Conservation (phyloP, 2,888 invertebrate genomes). For the Dryadula phaetusa region DNA sequence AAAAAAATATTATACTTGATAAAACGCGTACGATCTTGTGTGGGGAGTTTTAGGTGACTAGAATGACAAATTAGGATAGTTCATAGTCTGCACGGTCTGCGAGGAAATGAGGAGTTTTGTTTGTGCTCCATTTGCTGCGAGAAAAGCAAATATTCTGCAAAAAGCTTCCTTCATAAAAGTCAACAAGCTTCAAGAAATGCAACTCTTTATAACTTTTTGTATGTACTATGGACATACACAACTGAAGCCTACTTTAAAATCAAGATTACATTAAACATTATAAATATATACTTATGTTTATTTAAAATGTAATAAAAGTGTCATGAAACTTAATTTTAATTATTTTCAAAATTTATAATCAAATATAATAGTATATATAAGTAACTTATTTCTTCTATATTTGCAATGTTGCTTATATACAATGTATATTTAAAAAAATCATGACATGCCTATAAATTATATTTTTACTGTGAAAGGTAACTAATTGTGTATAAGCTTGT, state of each 20-base stretch:
- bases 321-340: no score
- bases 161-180: constrained; percentile 36
- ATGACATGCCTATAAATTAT: background rate
- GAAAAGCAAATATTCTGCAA: constrained; percentile 50
- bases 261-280: background rate
- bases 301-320: no score
- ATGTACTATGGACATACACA: background rate
- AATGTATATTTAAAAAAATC: background rate
- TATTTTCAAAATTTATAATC: background rate
- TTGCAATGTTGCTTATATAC: background rate
- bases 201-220: constrained; percentile 27
- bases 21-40: background rate
- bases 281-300: no score
- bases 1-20: background rate
- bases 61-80: constrained; percentile 33
- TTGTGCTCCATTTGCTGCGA: constrained; percentile 48
- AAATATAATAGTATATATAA: background rate
- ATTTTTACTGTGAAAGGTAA: background rate
- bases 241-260: background rate
- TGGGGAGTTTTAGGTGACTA: constrained; percentile 11
- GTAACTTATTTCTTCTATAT: background rate
- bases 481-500: background rate
- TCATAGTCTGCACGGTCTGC: constrained; percentile 33
- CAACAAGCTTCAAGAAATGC: constrained; percentile 34
- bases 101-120: constrained; percentile 52